Base-by-base conservation (phyloP, 2,113 vertebrate genomes). In the Apus apus region DNA sequence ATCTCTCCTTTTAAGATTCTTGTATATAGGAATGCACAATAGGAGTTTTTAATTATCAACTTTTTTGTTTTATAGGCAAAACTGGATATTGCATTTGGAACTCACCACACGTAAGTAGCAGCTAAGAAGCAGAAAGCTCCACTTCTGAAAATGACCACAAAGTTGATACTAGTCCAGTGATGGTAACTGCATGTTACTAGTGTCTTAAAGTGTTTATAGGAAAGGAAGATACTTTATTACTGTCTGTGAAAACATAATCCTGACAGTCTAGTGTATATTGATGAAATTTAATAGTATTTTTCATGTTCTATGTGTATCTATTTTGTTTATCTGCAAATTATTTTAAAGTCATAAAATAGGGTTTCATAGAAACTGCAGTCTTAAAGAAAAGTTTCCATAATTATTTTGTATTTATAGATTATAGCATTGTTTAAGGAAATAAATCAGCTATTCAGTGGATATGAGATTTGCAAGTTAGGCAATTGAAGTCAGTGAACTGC, bases 61-160 rank as follows among this genome's bases (percentile, higher is more conserved):
- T 83, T 67, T 76, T 92, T 93, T 56, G 92, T 74, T 95, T 97
- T 81, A 65, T 97, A 99, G 99, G 99, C 99, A 58, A 99, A 99
- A 96, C 96, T 99, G 98, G 99, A 99, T 96, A 99, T 99, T 96
- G 99, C 99, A 11, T 99, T 99, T 97, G 99, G 99, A 97, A 99
- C 99, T 61, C 99, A 99, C 88, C 99, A 99, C 94, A 99, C 99
- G 99, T 99, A 98, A 99, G 99, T 98, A 97, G 61, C 76, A 68
- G 61, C 65, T 83, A 9, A 56, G 53, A 82, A 62, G 48, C 40
- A 56, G 61, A 43, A 76, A 56, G 27, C 9, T 85, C 8, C 17
- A 5, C 8, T 83, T 88, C 16, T 72, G 48, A 72, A 72, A 48
- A 27, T 62, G 50, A n/a, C 56, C 29, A 15, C 11, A 17, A 26